Percentiles rank a stretch among this genome's conserved stretches.
phyloP scores from a whole-genome alignment of 2,797 vertebrate genomes.

The Acrossocheilus fasciatus region DNA sequence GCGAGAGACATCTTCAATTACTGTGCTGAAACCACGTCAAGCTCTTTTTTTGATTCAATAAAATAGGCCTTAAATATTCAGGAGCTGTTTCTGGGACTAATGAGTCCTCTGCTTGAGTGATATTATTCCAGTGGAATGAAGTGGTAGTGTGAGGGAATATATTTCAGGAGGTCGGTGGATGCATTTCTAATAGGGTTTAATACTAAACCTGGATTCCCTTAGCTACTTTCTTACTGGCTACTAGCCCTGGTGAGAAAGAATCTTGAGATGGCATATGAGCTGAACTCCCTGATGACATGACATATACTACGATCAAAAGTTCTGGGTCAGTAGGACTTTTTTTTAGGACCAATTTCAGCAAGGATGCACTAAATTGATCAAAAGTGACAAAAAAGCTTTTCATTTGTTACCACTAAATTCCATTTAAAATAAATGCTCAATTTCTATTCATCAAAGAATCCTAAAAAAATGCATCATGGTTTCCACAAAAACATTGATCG shows the following conservation, averaged over 20 bases:
- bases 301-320: neutral
- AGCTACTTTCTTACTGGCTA: slow-evolving; percentile 36
- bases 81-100: slow-evolving; percentile 73
- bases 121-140: slow-evolving; percentile 74
- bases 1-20: slow-evolving; percentile 64
- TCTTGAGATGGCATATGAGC: slow-evolving; percentile 54
- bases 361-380: neutral
- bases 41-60: slow-evolving; percentile 65
- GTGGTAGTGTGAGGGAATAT: slow-evolving; percentile 68
- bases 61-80: slow-evolving; percentile 77
- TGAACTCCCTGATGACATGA: neutral
- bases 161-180: slow-evolving; percentile 68
- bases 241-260: slow-evolving; percentile 41
- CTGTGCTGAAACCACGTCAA: slow-evolving; percentile 65
- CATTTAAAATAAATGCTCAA: neutral
- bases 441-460: neutral
- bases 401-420: neutral
- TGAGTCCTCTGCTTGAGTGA: slow-evolving; percentile 72
- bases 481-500: neutral
- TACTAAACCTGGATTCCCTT: slow-evolving; percentile 57
- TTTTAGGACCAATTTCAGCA: neutral
- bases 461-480: neutral
- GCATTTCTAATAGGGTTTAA: slow-evolving; percentile 72
- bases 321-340: neutral
- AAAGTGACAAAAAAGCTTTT: neutral